Percentiles rank a stretch among this genome's conserved stretches.
Evolutionary conservation across 1,140 invertebrate genomes (phyloP).

Genomic region (Drosophila leontia): DNA sequence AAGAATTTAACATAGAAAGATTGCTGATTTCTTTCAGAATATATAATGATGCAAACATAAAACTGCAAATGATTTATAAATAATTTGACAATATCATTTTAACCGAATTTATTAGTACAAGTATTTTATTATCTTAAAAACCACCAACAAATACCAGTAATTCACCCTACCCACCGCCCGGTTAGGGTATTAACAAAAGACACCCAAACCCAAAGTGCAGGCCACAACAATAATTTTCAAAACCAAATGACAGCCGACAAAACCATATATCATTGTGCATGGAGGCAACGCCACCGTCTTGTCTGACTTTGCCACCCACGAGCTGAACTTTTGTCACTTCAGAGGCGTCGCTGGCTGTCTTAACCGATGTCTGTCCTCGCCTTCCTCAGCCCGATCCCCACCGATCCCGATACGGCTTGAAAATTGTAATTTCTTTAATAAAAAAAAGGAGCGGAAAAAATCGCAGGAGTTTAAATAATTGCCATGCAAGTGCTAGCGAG

Average conservation of each 20-base stretch:
- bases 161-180: background rate
- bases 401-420: constrained; percentile 2
- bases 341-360: constrained; percentile 75
- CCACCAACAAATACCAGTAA: background rate
- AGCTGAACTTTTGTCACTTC: constrained; percentile 80
- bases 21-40: no score
- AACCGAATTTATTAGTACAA: background rate
- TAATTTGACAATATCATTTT: background rate
- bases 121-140: background rate
- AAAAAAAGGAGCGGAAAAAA: constrained; percentile 11
- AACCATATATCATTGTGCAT: constrained; percentile 78
- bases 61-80: background rate
- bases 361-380: constrained; percentile 63
- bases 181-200: constrained; percentile 41
- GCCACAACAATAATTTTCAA: constrained; percentile 80
- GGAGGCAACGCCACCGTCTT: constrained; percentile 58
- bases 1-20: no score
- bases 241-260: constrained; percentile 81
- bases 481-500: constrained; percentile 54
- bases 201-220: constrained; percentile 61
- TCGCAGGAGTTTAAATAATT: constrained; percentile 68
- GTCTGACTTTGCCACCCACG: constrained; percentile 78
- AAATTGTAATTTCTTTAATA: constrained; percentile 71
- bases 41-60: no score
- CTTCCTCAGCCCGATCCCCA: constrained; percentile 3